Conservation (phyloP, 2,888 invertebrate genomes). For the Caenorhabditis sp. region DNA sequence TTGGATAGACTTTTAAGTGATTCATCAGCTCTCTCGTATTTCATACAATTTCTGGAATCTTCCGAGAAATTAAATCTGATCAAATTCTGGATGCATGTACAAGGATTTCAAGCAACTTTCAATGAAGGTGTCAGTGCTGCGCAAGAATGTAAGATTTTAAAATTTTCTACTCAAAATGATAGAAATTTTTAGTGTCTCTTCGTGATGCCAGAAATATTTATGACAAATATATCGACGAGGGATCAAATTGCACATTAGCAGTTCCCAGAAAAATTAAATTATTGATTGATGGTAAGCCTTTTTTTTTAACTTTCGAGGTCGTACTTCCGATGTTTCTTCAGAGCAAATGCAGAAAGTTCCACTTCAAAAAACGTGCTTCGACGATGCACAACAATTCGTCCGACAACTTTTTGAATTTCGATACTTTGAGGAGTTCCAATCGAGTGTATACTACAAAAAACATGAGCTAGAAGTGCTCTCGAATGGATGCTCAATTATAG, state of each 20-base stretch:
- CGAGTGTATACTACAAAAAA: constrained; percentile 87
- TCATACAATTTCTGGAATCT: constrained; percentile 82
- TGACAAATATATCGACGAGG: constrained; percentile 81
- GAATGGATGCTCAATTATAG: constrained; percentile 28
- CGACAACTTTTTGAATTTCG: constrained; percentile 71
- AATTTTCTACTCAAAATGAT: no score
- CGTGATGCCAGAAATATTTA: constrained; percentile 79
- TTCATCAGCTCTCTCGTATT: constrained; percentile 83
- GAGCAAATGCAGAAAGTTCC: background rate
- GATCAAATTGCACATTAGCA: constrained; percentile 75
- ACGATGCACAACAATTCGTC: constrained; percentile 49
- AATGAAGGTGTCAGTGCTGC: constrained; percentile 30
- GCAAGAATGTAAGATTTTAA: constrained; percentile 25
- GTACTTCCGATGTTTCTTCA: no score
- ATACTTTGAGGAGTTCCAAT: constrained; percentile 82
- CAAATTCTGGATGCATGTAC: constrained; percentile 74
- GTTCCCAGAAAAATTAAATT: constrained; percentile 72
- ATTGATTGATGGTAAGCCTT: constrained; percentile 72
- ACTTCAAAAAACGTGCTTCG: constrained; percentile 27
- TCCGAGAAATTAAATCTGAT: constrained; percentile 70
- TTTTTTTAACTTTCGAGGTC: background rate
- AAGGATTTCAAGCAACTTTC: constrained; percentile 72
- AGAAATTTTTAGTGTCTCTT: constrained; percentile 20
- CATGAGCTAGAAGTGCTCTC: constrained; percentile 85
- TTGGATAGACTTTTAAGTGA: constrained; percentile 82